Evolutionary conservation across 1,140 invertebrate genomes (phyloP).

Genomic region (Bemisia tabaci): DNA sequence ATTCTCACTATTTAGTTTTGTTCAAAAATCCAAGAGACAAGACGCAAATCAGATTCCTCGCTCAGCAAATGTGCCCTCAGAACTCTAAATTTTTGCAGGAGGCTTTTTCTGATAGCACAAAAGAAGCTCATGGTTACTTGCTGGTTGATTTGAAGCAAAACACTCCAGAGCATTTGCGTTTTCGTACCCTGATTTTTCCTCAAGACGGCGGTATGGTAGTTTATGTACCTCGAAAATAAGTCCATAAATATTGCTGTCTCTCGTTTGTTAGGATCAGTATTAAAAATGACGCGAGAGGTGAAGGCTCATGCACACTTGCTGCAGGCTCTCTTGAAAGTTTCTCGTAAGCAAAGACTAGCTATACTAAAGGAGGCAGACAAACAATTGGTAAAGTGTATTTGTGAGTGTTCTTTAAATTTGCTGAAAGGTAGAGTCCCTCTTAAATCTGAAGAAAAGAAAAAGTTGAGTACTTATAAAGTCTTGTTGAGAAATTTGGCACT

Average conservation of each 20-base stretch:
- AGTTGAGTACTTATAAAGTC: no score
- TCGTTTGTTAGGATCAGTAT: no score
- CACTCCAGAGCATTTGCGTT: conserved; percentile 4
- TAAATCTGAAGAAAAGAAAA: no score
- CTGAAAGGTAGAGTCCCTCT: no score
- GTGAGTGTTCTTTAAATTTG: no score
- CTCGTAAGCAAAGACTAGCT: background rate
- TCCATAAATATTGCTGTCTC: no score
- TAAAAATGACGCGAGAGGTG: no score
- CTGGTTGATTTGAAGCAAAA: conserved; percentile 11
- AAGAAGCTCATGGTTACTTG: conserved; percentile 8
- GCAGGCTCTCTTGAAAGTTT: background rate
- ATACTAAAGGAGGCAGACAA: conserved; percentile 4
- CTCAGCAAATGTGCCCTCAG: conserved; percentile 7
- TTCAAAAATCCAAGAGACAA: no score
- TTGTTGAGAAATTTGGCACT: no score
- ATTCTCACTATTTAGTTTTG: no score
- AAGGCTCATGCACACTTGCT: no score
- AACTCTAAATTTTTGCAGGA: conserved; percentile 4
- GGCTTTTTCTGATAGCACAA: conserved; percentile 7
- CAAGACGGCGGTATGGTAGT: conserved; percentile 1
- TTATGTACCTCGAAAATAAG: conserved; percentile 2
- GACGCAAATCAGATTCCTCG: no score
- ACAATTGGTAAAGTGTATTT: conserved; percentile 1
- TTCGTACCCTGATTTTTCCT: conserved; percentile 7